Conservation (phyloP, 2,113 vertebrate genomes). For the Austrofundulus limnaeus region DNA sequence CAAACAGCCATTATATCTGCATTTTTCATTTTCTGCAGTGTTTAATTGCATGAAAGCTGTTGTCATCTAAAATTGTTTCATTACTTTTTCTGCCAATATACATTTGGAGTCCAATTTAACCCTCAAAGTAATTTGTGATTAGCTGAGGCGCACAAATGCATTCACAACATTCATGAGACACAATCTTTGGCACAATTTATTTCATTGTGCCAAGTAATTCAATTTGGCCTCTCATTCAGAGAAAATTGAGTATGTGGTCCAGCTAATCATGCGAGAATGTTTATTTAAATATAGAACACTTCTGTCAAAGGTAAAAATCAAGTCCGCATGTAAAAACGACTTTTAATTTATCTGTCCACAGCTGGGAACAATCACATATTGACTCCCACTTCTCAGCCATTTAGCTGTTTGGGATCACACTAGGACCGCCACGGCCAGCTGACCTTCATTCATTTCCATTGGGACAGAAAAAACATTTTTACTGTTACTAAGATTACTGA, state of each 20-base stretch:
- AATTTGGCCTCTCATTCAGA: neutral
- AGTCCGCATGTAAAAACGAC: slow-evolving; percentile 1
- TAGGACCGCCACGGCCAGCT: slow-evolving; percentile 51
- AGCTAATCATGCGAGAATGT: slow-evolving; percentile 1
- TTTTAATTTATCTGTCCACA: slow-evolving; percentile 9
- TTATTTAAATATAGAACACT: slow-evolving; percentile 6
- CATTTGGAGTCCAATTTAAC: slow-evolving; percentile 28
- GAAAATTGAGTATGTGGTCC: neutral
- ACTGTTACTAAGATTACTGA: slow-evolving; percentile 71
- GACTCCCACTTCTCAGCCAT: slow-evolving; percentile 15
- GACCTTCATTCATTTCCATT: slow-evolving; percentile 69
- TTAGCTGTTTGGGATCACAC: slow-evolving; percentile 38
- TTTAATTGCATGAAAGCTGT: slow-evolving; percentile 27
- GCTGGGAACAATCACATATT: neutral
- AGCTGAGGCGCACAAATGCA: slow-evolving; percentile 18
- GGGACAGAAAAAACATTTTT: slow-evolving; percentile 68
- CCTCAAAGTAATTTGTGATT: slow-evolving; percentile 27
- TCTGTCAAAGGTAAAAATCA: neutral
- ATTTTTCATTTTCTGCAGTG: slow-evolving; percentile 27
- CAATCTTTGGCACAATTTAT: neutral
- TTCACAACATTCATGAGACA: neutral
- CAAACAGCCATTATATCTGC: slow-evolving; percentile 20
- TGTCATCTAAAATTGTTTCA: slow-evolving; percentile 16
- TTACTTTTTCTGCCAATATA: slow-evolving; percentile 13
- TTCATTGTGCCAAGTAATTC: neutral